Evolutionary conservation across 2,797 vertebrate genomes (phyloP).

Genomic region (Rhyacichthys aspro): DNA sequence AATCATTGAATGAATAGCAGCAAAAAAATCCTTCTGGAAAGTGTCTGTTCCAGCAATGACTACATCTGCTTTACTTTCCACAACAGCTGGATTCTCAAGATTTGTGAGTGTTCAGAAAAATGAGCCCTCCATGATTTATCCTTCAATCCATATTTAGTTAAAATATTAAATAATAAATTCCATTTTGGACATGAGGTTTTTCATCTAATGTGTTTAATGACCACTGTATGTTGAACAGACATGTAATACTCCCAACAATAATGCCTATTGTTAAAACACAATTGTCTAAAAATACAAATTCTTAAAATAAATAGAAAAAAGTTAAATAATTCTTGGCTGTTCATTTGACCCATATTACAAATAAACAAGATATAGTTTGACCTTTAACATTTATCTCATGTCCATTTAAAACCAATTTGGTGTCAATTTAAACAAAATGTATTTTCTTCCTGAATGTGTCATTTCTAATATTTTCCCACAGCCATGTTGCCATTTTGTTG

Average conservation of each 20-base stretch:
- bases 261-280: too few species aligned
- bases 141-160: too few species aligned
- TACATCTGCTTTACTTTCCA: too few species aligned
- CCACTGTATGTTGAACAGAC: not conserved
- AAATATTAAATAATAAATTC: too few species aligned
- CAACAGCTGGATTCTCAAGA: too few species aligned
- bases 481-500: conserved; percentile 29
- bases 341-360: not conserved
- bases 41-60: too few species aligned
- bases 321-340: not conserved
- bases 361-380: not conserved
- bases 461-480: conserved; percentile 62
- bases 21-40: too few species aligned
- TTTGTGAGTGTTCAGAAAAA: too few species aligned
- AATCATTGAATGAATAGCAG: too few species aligned
- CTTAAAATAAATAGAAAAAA: not conserved
- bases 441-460: conserved; percentile 37
- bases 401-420: conserved; percentile 2
- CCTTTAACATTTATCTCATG: conserved; percentile 4
- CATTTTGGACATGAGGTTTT: not conserved
- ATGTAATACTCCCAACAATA: not conserved
- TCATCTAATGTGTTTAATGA: not conserved
- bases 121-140: too few species aligned
- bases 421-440: conserved; percentile 6
- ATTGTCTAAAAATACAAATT: not conserved